Base-by-base conservation (phyloP, 2,113 vertebrate species). In the Gavialis gangeticus region DNA sequence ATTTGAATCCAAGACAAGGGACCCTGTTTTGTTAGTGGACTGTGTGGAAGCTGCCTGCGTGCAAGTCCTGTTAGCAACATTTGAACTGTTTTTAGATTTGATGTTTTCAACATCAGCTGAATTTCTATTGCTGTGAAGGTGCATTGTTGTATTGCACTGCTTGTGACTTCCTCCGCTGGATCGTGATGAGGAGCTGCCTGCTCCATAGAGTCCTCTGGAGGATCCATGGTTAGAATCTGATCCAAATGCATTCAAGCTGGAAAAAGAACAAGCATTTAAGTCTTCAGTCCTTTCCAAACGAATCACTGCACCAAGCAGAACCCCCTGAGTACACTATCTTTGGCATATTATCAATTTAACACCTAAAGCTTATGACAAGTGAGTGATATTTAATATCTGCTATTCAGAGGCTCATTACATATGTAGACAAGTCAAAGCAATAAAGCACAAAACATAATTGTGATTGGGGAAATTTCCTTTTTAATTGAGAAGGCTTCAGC, bases 221-320 rank as follows among this genome's bases (percentile, higher is more conserved):
- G 98, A 97, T 97, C 96, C 97, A 92, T 98, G 99, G 92, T 98
- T 92, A 15, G 99, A 96, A 87, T 99, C 99, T 10, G 98, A 98
- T 93, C 97, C 97, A 91, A 98, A 98, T 59, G 98, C 97, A 64
- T 98, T 99, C 97, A 98, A 98, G 98, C 99, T 99, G 96, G 59
- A 97, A 98, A 84, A 94, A 88, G 18, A 96, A 94, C 12, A 91
- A 87, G 6, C 7, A 13, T 91, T 96, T 71, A 94, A 87, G 34
- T 77, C 90, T 88, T 62, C 27, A 22, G 59, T 76, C 37, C 79
- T 94, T 19, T 84, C 34, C 54, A 73, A 90, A 79, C 85, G 17
- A 58, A 54, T 16, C 28, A 10, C 22, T 21, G 5, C 1, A 24
- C 27, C 17, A 57, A 69, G 60, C 62, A 85, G 87, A 87, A 87